phyloP scores from a whole-genome alignment of 2,888 invertebrate species.

The Nematopogon swammerdamellus region DNA sequence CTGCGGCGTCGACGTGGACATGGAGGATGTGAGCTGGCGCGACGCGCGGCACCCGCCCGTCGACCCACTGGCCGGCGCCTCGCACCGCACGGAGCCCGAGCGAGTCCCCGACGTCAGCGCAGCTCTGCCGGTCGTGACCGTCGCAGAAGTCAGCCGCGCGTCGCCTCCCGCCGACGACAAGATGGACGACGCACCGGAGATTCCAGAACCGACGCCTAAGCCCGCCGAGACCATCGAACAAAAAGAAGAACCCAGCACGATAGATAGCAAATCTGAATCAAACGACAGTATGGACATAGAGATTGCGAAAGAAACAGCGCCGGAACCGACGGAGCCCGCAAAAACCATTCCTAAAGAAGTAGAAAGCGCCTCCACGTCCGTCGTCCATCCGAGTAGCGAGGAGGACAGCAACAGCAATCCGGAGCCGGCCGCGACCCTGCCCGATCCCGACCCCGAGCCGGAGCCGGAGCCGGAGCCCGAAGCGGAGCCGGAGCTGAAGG shows the following conservation, averaged over 20 bases:
- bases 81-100: neutral
- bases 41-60: slow-evolving; percentile 15
- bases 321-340: neutral
- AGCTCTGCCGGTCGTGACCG: neutral
- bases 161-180: neutral
- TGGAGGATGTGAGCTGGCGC: slow-evolving; percentile 53
- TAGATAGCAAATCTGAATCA: neutral
- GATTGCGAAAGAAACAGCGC: neutral
- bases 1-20: slow-evolving; percentile 53
- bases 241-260: neutral
- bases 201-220: neutral
- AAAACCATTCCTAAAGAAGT: neutral
- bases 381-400: neutral
- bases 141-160: neutral
- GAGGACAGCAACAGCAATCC: neutral
- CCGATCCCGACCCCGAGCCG: neutral
- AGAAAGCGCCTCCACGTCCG: neutral
- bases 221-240: neutral
- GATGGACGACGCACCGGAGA: neutral
- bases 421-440: neutral
- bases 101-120: neutral
- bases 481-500: neutral
- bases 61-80: neutral
- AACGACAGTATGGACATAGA: neutral
- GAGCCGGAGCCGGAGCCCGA: neutral